Percentiles rank a stretch among this genome's conserved stretches.
Evolutionary conservation across 2,113 vertebrate species (phyloP).

Genomic region (Colius striatus): DNA sequence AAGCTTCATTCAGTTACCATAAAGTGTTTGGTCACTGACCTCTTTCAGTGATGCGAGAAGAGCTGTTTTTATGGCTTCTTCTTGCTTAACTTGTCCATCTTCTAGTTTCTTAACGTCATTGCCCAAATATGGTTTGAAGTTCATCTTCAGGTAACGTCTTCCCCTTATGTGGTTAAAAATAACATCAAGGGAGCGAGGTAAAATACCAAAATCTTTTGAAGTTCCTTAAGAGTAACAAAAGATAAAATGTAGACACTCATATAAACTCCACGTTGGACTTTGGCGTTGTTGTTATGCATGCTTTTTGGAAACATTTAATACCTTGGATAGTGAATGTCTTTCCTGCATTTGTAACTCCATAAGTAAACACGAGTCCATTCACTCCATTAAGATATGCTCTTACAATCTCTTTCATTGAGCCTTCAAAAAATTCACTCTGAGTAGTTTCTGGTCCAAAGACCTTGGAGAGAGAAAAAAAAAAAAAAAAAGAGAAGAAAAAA

Average conservation of each 20-base stretch:
- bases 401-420: conserved; percentile 80
- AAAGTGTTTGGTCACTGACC: conserved; percentile 60
- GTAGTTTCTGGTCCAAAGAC: conserved; percentile 85
- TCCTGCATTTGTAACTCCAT: conserved; percentile 90
- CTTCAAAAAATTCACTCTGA: conserved; percentile 84
- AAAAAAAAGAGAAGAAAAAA: no score
- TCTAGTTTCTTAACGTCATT: conserved; percentile 79
- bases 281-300: neutral
- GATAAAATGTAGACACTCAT: neutral
- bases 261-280: neutral
- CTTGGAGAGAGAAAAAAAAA: conserved; percentile 44
- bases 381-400: conserved; percentile 80
- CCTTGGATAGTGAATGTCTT: conserved; percentile 93
- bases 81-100: conserved; percentile 81
- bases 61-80: conserved; percentile 77
- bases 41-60: conserved; percentile 84
- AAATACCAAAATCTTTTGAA: conserved; percentile 83
- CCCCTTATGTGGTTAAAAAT: conserved; percentile 80
- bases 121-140: conserved; percentile 85
- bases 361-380: conserved; percentile 88
- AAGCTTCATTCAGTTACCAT: neutral
- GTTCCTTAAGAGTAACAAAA: conserved; percentile 73
- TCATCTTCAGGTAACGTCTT: conserved; percentile 81
- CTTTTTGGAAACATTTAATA: conserved; percentile 15
- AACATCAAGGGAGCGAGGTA: conserved; percentile 83